Evolutionary conservation across 2,888 invertebrate species (phyloP), one percentile per base, ranked within the genome.

Genomic region (Hydroisotoma schaefferi): DNA sequence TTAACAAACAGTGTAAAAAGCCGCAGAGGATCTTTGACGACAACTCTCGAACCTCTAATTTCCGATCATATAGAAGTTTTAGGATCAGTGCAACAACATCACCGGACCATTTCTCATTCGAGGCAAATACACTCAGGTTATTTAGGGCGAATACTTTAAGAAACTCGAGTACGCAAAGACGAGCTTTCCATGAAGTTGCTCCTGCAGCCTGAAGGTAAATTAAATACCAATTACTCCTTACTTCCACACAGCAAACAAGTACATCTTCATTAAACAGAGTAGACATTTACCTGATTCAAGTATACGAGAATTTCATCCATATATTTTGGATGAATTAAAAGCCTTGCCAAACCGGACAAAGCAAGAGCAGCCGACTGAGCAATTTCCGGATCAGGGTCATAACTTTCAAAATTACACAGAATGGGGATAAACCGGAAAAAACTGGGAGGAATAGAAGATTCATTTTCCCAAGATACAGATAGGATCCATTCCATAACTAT

Each of bases 21-120:
- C 93, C 93, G 54, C 90, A 87, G 12, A 95, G 80, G 12, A 92
- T 86, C 73, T 87, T 85, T 0, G 88, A 85, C 2, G 94, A 90
- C 69, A 85, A 84, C 75, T 88, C 86, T 57, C 94, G 81, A 12
- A 94, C 94, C 80, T 90, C 90, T 1, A 88, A 80, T 67, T 87
- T 80, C 15, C 83, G 79, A 75, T 90, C 90, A 69, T 84, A 81
- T 76, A 90, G 78, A 15, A 88, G 78, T 48, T 77, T 77, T 52
- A 90, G 76, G 10, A 92, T 85, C 69, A 88, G 81, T 20, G 74
- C 74, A 57, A 77, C 76, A 6, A 82, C 79, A 38, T 75, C 73
- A 29, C 74, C 73, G 2, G 79, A 73, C 76, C 85, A 81, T 0
- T 54, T 54, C 10, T 57, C 60, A 68, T 73, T 65, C 70, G 71